phyloP scores from a whole-genome alignment of 2,888 invertebrate species.

The Rhorus exstirpatorius region DNA sequence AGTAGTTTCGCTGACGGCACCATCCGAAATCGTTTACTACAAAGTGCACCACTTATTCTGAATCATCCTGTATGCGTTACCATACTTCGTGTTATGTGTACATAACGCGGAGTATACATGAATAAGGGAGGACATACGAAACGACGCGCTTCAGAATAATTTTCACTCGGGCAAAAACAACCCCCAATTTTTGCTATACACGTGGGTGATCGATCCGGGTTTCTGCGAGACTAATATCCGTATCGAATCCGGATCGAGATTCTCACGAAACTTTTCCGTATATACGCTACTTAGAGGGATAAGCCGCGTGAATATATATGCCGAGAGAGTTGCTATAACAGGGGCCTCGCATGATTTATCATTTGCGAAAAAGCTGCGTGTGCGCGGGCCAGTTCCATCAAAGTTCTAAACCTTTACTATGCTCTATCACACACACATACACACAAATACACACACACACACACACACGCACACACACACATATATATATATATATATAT shows the following conservation, averaged over 20 bases:
- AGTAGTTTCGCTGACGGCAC: too few relatives aligned
- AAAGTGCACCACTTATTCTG: too few relatives aligned
- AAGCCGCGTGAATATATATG: constrained; percentile 45
- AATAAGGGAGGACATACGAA: background rate
- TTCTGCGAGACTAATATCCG: constrained; percentile 79
- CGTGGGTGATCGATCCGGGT: constrained; percentile 70
- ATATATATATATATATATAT: background rate
- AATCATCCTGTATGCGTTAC: too few relatives aligned
- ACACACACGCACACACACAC: too few relatives aligned
- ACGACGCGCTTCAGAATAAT: constrained; percentile 42
- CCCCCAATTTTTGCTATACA: constrained; percentile 22
- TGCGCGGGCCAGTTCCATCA: constrained; percentile 32
- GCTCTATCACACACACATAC: too few relatives aligned
- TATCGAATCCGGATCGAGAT: constrained; percentile 78
- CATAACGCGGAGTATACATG: too few relatives aligned
- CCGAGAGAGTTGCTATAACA: constrained; percentile 30
- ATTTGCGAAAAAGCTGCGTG: constrained; percentile 72
- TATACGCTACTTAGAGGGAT: constrained; percentile 42
- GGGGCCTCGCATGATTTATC: constrained; percentile 74
- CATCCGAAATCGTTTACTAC: too few relatives aligned
- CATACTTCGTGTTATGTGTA: too few relatives aligned
- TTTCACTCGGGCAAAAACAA: constrained; percentile 49
- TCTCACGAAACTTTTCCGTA: constrained; percentile 77
- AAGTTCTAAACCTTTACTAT: constrained; percentile 48
- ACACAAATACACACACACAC: too few relatives aligned